A percentile compares a stretch with the other conserved stretches of the same genome.
These are phyloP conservation scores for Melinaea marsaeus DNA, from an alignment of 2,888 invertebrate genomes.

Conservation along the genomic window DNA sequence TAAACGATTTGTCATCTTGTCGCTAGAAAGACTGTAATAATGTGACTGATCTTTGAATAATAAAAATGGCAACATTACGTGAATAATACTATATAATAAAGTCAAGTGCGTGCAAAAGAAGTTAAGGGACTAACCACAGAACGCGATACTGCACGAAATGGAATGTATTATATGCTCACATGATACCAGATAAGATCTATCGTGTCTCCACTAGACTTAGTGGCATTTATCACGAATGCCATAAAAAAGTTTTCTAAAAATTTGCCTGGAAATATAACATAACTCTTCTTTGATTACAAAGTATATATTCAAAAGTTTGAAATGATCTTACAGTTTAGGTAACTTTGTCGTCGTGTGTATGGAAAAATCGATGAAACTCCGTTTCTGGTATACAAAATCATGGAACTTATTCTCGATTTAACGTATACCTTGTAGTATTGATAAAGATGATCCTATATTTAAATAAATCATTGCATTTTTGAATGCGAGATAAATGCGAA, in stretches of 20 bases:
- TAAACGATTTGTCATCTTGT: neutral
- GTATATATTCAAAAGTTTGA: neutral
- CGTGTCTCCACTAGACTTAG: slow-evolving; percentile 47
- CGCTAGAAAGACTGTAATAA: slow-evolving; percentile 11
- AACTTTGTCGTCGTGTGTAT: too few relatives aligned
- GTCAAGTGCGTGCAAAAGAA: slow-evolving; percentile 61
- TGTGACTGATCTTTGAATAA: slow-evolving; percentile 17
- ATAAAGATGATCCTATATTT: too few relatives aligned
- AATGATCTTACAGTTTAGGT: neutral
- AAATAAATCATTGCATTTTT: too few relatives aligned
- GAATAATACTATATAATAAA: slow-evolving; percentile 29
- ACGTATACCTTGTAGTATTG: too few relatives aligned
- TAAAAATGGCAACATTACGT: slow-evolving; percentile 24
- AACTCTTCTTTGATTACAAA: neutral
- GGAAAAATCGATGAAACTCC: too few relatives aligned
- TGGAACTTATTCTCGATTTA: too few relatives aligned
- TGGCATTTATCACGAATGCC: slow-evolving; percentile 56
- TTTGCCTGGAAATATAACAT: neutral
- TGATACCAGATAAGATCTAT: slow-evolving; percentile 53
- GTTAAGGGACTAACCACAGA: slow-evolving; percentile 54
- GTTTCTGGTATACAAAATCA: too few relatives aligned
- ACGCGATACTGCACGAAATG: slow-evolving; percentile 39
- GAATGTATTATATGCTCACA: slow-evolving; percentile 58
- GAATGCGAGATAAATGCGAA: too few relatives aligned
- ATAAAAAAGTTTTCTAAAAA: slow-evolving; percentile 45